Evolutionary conservation across 2,888 invertebrate genomes (phyloP), one percentile per base, ranked within the genome.

Genomic region (Oscheius sp.): DNA sequence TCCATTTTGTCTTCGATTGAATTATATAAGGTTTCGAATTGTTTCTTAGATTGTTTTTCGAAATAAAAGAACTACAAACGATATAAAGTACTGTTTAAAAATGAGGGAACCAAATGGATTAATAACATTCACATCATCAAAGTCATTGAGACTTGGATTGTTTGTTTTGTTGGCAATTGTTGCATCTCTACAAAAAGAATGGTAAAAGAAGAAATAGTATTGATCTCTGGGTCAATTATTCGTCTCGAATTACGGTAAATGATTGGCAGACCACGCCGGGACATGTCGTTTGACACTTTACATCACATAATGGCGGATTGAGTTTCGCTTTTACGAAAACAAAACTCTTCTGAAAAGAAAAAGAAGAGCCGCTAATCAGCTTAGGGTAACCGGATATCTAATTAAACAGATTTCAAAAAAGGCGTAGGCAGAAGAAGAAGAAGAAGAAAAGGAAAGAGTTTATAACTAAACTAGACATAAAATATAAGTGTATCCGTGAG

Each of bases 201-300:
- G n/a, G n/a, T n/a, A n/a, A n/a, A n/a, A n/a, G n/a, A n/a, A n/a
- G n/a, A n/a, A n/a, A n/a, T n/a, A n/a, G n/a, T n/a, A n/a, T n/a
- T n/a, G n/a, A n/a, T n/a, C n/a, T n/a, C n/a, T n/a, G n/a, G n/a
- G n/a, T n/a, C n/a, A n/a, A n/a, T n/a, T n/a, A n/a, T n/a, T n/a
- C n/a, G 51, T 32, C 20, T 54, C 54, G 22, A 32, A 20, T 54
- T 54, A 54, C 54, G 30, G 59, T 59, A 44, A 6, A 22, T 54
- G 33, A 33, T 33, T 54, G 41, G 20, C 59, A 38, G 44, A 26
- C 41, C 44, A 41, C 38, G 59, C 17, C 24, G 30, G 44, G 44
- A 59, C 30, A 30, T 59, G 59, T 59, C 59, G 41, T 14, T 17
- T 41, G 59, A 36, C 41, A 59, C 59, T 59, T 59, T 59, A 59